Conservation (phyloP, 2,888 invertebrate species). For the Hemicrepidius hirtus region DNA sequence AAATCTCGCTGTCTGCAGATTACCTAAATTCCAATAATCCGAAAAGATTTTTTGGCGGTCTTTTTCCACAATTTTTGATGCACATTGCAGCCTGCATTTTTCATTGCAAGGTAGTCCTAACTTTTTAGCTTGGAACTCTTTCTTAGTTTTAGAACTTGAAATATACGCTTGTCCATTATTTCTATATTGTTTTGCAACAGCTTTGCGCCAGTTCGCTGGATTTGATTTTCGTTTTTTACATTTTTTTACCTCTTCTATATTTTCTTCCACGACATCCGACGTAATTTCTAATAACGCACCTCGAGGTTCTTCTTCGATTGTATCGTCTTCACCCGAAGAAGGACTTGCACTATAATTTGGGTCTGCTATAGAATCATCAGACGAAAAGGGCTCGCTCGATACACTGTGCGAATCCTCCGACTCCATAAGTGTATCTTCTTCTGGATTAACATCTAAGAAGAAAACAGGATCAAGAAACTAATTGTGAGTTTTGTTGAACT, state of each 20-base stretch:
- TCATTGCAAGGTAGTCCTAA: neutral
- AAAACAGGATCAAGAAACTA: neutral
- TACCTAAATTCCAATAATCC: conserved; percentile 20
- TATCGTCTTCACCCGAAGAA: conserved; percentile 35
- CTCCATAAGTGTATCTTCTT: neutral
- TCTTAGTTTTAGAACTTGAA: neutral
- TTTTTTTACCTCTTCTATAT: conserved; percentile 32
- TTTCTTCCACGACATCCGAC: neutral
- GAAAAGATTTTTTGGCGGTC: neutral
- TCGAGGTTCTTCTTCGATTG: conserved; percentile 7
- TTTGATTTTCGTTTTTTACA: conserved; percentile 8
- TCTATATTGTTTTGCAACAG: neutral
- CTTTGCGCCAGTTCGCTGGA: neutral
- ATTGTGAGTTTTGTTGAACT: neutral
- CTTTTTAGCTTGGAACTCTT: neutral
- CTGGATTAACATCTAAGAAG: conserved; percentile 5
- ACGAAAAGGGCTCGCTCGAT: conserved; percentile 2
- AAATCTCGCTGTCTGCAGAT: conserved; percentile 5
- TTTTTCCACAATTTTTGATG: neutral
- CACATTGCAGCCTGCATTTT: neutral
- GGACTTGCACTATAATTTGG: conserved; percentile 40
- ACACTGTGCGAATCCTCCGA: conserved; percentile 1
- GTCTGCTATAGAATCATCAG: conserved; percentile 38
- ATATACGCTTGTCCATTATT: neutral
- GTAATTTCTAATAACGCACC: neutral